Conservation (phyloP, 2,888 invertebrate species). For the Congeria kusceri region DNA sequence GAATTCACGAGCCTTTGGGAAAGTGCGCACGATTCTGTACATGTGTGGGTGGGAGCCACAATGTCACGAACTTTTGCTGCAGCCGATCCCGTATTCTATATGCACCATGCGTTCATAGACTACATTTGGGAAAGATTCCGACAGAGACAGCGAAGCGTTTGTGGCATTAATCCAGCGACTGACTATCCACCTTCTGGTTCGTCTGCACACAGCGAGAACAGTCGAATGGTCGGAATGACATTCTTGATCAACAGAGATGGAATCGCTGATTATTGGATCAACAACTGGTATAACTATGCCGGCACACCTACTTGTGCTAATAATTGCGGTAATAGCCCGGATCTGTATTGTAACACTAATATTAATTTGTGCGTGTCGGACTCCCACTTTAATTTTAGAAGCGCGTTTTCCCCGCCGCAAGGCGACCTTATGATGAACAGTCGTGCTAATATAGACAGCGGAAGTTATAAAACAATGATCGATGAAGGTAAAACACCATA, state of each 20-base stretch:
- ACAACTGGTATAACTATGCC: constrained; percentile 37
- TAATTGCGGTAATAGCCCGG: constrained; percentile 6
- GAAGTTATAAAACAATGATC: not conserved
- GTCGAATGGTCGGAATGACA: constrained; percentile 25
- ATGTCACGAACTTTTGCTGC: constrained; percentile 67
- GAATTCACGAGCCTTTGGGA: constrained; percentile 19
- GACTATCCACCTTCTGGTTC: constrained; percentile 22
- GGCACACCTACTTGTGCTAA: constrained; percentile 31
- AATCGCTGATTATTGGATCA: constrained; percentile 11
- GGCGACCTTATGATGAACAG: no score
- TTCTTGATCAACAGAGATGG: constrained; percentile 33
- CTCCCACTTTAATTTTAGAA: constrained; percentile 4
- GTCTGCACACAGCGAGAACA: constrained; percentile 14
- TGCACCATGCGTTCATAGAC: constrained; percentile 73
- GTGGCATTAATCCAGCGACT: constrained; percentile 28
- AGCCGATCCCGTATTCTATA: constrained; percentile 74
- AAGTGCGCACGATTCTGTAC: constrained; percentile 35
- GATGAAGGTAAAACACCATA: not conserved
- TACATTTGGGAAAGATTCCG: constrained; percentile 56
- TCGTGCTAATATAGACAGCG: no score
- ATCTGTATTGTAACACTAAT: constrained; percentile 15
- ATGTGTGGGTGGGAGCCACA: constrained; percentile 54
- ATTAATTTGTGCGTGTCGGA: constrained; percentile 8
- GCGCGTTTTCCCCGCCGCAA: no score
- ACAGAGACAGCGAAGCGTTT: constrained; percentile 8